phyloP scores from a whole-genome alignment of 2,888 invertebrate genomes.

The Agrotis puta region DNA sequence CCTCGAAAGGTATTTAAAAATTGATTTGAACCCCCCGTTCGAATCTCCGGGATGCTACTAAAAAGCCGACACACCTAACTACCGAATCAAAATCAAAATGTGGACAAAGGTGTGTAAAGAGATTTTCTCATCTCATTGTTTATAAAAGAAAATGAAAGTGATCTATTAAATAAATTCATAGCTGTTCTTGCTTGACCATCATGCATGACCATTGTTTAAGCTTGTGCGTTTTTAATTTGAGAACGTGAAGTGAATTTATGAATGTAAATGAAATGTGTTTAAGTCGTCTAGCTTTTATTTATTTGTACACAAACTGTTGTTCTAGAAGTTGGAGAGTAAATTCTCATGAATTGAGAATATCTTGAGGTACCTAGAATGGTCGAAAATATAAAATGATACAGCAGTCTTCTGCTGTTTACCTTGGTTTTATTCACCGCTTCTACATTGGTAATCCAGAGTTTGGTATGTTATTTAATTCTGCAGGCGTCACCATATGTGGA shows the following conservation, averaged over 20 bases:
- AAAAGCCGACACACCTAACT: no score
- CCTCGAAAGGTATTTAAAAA: not conserved
- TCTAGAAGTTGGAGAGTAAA: not conserved
- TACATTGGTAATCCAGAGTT: not conserved
- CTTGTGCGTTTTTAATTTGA: slow-evolving; percentile 9
- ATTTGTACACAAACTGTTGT: not conserved
- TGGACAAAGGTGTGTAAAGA: not conserved
- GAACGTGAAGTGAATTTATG: not conserved
- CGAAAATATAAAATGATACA: not conserved
- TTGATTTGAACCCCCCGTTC: no score
- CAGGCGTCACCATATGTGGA: no score
- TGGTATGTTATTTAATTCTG: no score
- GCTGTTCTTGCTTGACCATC: slow-evolving; percentile 4
- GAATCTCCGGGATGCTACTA: no score
- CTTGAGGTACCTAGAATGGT: not conserved
- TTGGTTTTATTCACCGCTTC: not conserved
- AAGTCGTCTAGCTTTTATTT: not conserved
- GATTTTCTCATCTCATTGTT: not conserved
- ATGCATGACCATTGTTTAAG: not conserved
- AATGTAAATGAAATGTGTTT: not conserved
- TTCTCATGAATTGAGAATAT: not conserved
- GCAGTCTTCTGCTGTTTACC: not conserved
- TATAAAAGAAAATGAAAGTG: slow-evolving; percentile 1
- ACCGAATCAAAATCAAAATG: no score
- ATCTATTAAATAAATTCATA: slow-evolving; percentile 1